phyloP scores from a whole-genome alignment of 2,113 vertebrate species.

The Struthio camelus region DNA sequence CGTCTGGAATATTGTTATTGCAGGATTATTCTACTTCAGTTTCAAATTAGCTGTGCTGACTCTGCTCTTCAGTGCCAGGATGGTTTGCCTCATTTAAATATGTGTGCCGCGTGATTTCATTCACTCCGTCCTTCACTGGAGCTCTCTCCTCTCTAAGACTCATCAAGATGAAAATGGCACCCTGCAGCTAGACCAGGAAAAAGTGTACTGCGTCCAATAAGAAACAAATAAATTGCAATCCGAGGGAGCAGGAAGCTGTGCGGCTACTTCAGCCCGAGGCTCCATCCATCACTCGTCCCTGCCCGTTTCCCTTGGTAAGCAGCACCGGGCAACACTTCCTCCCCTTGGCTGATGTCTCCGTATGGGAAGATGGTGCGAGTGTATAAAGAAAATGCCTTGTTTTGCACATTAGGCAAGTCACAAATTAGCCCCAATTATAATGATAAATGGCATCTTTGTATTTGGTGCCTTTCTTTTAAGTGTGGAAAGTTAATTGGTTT shows the following conservation, averaged over 20 bases:
- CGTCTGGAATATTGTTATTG: background rate
- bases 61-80: background rate
- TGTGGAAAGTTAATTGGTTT: background rate
- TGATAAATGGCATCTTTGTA: background rate
- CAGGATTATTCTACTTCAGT: background rate
- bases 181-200: background rate
- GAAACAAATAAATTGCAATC: background rate
- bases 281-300: background rate
- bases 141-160: background rate
- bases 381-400: background rate
- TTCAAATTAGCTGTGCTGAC: background rate
- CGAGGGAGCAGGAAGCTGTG: background rate
- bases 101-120: background rate
- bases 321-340: background rate
- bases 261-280: background rate
- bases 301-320: background rate
- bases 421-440: background rate
- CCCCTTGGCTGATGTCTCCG: background rate
- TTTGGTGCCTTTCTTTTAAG: background rate
- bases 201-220: rapidly evolving
- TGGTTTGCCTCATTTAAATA: background rate
- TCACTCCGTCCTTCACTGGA: background rate
- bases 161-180: background rate
- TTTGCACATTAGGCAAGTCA: background rate
- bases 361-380: background rate